Base-by-base conservation (phyloP, 1,140 invertebrate species). In the Cephus cinctus region DNA sequence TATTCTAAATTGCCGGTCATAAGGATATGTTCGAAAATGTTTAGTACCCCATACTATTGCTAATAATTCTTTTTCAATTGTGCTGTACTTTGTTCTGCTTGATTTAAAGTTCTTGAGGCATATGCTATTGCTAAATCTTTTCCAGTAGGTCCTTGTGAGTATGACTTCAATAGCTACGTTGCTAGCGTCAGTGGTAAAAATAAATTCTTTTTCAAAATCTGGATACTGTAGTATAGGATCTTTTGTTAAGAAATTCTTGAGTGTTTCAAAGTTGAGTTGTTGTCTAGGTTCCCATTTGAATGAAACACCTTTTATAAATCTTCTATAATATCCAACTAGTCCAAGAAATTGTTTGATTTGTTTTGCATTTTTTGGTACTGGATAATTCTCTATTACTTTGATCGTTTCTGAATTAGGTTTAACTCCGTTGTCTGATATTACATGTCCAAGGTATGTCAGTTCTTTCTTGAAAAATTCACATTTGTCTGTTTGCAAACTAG, bases 401-500 rank as follows among this genome's bases (percentile, higher is more conserved):
- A 78, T 57, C 60, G 78, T 78, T 0, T 54, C 40, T 6, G 64
- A 65, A 50, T 75, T 63, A 6, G 71, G 67, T 34, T 52, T 52
- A 6, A 78, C 63, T 30, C 76, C 73, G 22, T 73, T 35, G n/a
- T 54, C 53, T 8, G 67, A 59, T 14, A 79, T 64, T 2, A 72
- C 43, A 54, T 77, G 73, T 4, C 78, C 77, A 36, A 80, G 53
- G 56, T 77, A 77, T n/a, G 61, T 41, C 11, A 76, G 57, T 67
- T 75, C 66, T 25, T 65, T 58, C 52, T 61, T 60, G 9, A 75
- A 46, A 60, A 80, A 80, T 47, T 74, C 58, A 43, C 76, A 78
- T 60, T 80, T 79, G 11, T 65, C 59, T 0, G 68, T 69, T 56
- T 79, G 65, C n/a, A n/a, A n/a, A n/a, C n/a, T 77, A 80, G 47